Conservation (phyloP, 2,888 invertebrate species). For the Smittia sp. region DNA sequence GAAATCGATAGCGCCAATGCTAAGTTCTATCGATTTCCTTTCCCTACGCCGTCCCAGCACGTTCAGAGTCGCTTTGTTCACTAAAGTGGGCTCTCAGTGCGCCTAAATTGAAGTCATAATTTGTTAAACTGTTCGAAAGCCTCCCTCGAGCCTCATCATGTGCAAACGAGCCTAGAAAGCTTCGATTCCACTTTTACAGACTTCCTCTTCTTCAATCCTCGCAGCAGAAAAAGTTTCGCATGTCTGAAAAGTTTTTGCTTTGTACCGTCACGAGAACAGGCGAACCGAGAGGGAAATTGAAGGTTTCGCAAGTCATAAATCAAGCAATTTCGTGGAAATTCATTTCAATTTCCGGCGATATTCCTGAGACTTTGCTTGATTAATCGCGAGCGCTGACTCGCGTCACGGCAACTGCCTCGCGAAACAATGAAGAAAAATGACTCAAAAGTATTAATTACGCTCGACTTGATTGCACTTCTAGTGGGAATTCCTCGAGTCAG, state of each 20-base stretch:
- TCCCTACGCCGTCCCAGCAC: not conserved
- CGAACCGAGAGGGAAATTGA: not conserved
- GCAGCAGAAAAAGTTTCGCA: too few species aligned
- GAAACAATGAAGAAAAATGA: conserved; percentile 4
- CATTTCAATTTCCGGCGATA: not conserved
- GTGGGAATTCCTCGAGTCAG: not conserved
- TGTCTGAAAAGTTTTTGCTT: conserved; percentile 29
- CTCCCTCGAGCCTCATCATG: not conserved
- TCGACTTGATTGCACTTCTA: not conserved
- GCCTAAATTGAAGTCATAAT: too few species aligned
- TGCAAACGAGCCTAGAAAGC: not conserved
- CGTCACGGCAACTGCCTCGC: not conserved
- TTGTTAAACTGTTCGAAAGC: too few species aligned
- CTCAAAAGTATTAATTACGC: not conserved
- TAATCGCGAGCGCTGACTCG: not conserved
- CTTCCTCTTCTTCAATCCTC: too few species aligned
- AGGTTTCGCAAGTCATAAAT: conserved; percentile 23
- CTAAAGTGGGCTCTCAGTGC: too few species aligned
- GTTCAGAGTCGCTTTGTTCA: not conserved
- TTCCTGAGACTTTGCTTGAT: conserved; percentile 17
- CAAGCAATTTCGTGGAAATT: conserved; percentile 16
- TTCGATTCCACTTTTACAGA: too few species aligned
- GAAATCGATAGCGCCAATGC: conserved; percentile 31
- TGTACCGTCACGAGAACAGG: not conserved
- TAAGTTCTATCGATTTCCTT: conserved; percentile 4